Percentiles rank a stretch among this genome's conserved stretches.
phyloP scores from a whole-genome alignment of 2,888 invertebrate species.

The Epistrophe grossulariae region DNA sequence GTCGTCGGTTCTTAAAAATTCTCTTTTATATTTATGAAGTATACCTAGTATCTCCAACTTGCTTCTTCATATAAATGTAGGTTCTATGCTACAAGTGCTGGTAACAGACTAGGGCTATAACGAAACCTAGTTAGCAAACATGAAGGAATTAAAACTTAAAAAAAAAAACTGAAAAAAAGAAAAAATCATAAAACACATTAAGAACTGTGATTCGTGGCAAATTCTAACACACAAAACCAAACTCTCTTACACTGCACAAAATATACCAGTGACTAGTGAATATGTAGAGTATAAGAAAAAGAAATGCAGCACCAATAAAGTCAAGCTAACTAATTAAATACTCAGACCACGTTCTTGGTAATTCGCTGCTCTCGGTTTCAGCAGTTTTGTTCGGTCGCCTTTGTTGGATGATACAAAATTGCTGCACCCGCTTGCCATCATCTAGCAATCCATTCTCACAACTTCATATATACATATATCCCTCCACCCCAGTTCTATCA shows the following conservation, averaged over 20 bases:
- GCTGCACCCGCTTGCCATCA: slow-evolving; percentile 72
- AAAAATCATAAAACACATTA: slow-evolving; percentile 31
- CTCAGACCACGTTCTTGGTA: slow-evolving; percentile 74
- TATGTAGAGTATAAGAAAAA: slow-evolving; percentile 55
- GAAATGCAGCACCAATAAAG: slow-evolving; percentile 74
- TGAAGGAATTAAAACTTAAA: slow-evolving; percentile 12
- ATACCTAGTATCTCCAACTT: slow-evolving; percentile 52
- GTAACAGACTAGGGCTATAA: slow-evolving; percentile 59
- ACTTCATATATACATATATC: slow-evolving; percentile 4
- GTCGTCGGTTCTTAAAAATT: slow-evolving; percentile 23
- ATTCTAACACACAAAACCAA: slow-evolving; percentile 55
- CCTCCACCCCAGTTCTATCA: slow-evolving; percentile 14
- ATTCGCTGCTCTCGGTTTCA: slow-evolving; percentile 75
- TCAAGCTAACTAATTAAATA: slow-evolving; percentile 74
- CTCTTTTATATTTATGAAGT: slow-evolving; percentile 29
- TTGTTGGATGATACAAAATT: slow-evolving; percentile 74
- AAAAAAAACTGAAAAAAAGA: neutral
- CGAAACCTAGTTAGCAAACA: slow-evolving; percentile 49
- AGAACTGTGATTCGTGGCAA: slow-evolving; percentile 56
- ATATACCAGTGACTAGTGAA: slow-evolving; percentile 26
- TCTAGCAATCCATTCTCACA: slow-evolving; percentile 58
- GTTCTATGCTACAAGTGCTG: slow-evolving; percentile 53
- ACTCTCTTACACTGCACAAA: slow-evolving; percentile 26
- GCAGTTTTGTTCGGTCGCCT: slow-evolving; percentile 73
- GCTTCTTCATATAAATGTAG: neutral